phyloP scores from a whole-genome alignment of 2,888 invertebrate species.

The Himalopsyche kuldschensis region DNA sequence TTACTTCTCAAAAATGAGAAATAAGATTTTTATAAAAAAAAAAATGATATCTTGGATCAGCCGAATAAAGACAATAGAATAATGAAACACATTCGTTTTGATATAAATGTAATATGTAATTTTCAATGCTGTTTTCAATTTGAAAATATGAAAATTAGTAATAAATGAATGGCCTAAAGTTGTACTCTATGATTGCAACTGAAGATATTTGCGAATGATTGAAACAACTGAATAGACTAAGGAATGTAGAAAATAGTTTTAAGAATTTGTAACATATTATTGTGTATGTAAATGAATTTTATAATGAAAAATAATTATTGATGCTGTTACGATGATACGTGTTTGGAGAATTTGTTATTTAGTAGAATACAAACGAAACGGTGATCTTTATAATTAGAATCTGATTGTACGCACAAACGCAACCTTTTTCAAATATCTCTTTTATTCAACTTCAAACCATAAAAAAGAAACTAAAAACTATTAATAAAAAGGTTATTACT shows the following conservation, averaged over 20 bases:
- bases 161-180: constrained; percentile 10
- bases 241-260: not conserved
- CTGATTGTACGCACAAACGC: not conserved
- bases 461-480: no score
- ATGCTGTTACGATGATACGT: not conserved
- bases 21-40: not conserved
- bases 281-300: not conserved
- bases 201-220: not conserved
- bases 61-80: not conserved
- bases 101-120: not conserved
- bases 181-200: constrained; percentile 25
- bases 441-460: no score
- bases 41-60: not conserved
- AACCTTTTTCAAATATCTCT: no score
- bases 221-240: not conserved
- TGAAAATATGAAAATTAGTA: not conserved
- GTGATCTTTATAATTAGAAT: not conserved
- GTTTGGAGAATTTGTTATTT: not conserved
- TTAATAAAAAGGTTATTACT: no score
- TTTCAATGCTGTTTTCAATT: not conserved
- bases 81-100: not conserved
- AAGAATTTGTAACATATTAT: not conserved
- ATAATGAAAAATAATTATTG: not conserved
- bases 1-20: not conserved
- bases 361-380: not conserved